phyloP scores from a whole-genome alignment of 1,140 invertebrate species.

The Micrasema longulum region DNA sequence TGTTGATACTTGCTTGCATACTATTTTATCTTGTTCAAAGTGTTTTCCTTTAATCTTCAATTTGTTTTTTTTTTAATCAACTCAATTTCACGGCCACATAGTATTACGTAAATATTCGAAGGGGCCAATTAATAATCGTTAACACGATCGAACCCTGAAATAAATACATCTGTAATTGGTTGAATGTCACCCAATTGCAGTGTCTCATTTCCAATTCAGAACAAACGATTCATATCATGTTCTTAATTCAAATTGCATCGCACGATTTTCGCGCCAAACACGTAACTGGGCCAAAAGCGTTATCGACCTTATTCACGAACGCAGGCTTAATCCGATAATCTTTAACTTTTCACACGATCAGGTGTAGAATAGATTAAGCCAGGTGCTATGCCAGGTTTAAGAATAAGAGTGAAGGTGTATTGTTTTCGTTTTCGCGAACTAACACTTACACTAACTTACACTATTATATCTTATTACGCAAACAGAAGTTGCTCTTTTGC shows the following conservation, averaged over 20 bases:
- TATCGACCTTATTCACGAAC: slow-evolving; percentile 47
- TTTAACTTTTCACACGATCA: slow-evolving; percentile 37
- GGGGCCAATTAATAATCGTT: slow-evolving; percentile 12
- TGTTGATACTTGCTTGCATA: no score
- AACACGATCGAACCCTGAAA: slow-evolving; percentile 17
- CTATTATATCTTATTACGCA: slow-evolving; percentile 20
- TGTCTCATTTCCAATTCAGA: slow-evolving; percentile 46
- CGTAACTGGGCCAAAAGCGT: slow-evolving; percentile 48
- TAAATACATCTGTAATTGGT: slow-evolving; percentile 5
- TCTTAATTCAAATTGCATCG: slow-evolving; percentile 46
- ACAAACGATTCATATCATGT: slow-evolving; percentile 41
- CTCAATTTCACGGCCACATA: slow-evolving; percentile 1
- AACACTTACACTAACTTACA: slow-evolving; percentile 39
- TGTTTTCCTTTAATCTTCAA: no score
- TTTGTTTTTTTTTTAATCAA: no score
- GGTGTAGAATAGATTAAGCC: slow-evolving; percentile 14
- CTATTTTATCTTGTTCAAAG: no score
- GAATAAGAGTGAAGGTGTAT: slow-evolving; percentile 45
- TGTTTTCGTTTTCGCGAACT: slow-evolving; percentile 46
- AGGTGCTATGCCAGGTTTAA: slow-evolving; percentile 9
- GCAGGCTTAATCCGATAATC: slow-evolving; percentile 40
- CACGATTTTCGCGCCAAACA: slow-evolving; percentile 49
- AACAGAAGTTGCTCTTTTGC: no score
- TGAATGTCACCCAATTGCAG: slow-evolving; percentile 50
- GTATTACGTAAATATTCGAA: slow-evolving; percentile 23